A percentile compares a stretch with the other conserved stretches of the same genome.
Conservation (phyloP, 1,140 invertebrate genomes). For the Diachasma alloeum region DNA sequence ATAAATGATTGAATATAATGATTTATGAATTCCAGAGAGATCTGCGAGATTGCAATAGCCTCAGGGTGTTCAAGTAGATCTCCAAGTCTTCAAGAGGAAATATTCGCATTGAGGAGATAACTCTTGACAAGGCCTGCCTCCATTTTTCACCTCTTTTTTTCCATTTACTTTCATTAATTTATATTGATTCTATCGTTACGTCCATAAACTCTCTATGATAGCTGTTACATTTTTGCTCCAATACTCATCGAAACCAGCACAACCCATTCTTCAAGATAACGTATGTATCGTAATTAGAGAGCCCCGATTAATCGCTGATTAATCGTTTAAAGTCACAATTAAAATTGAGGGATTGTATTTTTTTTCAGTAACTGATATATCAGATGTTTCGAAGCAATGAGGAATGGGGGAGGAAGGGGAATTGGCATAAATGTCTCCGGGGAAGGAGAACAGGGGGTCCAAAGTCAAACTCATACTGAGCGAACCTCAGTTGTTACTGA, state of each 20-base stretch:
- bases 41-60: not conserved
- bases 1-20: not conserved
- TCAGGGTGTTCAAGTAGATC: not conserved
- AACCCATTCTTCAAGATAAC: not conserved
- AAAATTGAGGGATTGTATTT: not conserved
- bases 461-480: constrained; percentile 44
- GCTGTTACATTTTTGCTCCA: not conserved
- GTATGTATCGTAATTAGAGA: not conserved
- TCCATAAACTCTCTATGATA: not conserved
- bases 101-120: not conserved
- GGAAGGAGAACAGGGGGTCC: constrained; percentile 40
- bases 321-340: not conserved
- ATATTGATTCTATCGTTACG: not conserved
- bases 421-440: not conserved
- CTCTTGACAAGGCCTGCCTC: not conserved
- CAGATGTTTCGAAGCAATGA: not conserved
- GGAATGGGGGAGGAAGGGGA: not conserved
- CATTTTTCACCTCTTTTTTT: not conserved
- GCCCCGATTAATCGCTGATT: not conserved
- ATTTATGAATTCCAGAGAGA: not conserved
- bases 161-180: not conserved
- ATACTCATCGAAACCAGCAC: not conserved
- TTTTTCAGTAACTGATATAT: not conserved
- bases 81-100: not conserved
- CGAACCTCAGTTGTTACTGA: constrained; percentile 37